phyloP scores from a whole-genome alignment of 2,797 vertebrate genomes.

The Anguilla marmorata region DNA sequence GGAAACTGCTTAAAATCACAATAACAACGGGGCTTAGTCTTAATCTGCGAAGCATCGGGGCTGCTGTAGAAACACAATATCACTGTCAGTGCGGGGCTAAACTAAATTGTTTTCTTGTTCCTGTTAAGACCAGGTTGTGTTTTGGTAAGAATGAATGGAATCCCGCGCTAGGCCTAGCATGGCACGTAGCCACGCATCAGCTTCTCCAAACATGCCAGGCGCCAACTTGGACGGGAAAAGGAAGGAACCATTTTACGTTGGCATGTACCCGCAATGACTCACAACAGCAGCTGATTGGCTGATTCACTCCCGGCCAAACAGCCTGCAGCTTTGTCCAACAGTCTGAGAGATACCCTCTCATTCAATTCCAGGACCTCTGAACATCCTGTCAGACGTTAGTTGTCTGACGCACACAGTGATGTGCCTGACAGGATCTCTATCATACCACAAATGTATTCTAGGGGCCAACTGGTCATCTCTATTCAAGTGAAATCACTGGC shows the following conservation, averaged over 20 bases:
- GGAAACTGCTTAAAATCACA: not conserved
- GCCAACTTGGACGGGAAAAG: not conserved
- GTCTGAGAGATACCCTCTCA: not conserved
- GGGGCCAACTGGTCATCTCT: conserved; percentile 28
- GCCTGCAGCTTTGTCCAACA: not conserved
- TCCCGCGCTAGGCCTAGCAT: not conserved
- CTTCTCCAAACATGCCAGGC: not conserved
- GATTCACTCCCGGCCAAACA: not conserved
- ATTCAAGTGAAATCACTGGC: conserved; percentile 17
- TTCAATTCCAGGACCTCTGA: conserved; percentile 29
- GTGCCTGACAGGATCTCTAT: conserved; percentile 25
- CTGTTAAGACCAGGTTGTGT: not conserved
- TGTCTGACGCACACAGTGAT: conserved; percentile 9
- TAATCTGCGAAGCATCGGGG: not conserved
- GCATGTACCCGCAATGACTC: not conserved
- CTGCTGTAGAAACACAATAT: not conserved
- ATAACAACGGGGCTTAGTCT: not conserved
- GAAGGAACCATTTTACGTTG: not conserved
- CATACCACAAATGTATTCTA: not conserved
- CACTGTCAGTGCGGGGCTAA: not conserved
- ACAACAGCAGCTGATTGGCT: not conserved
- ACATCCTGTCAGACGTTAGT: conserved; percentile 23
- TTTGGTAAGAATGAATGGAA: not conserved
- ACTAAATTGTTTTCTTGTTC: not conserved
- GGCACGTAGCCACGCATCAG: no score